phyloP scores from a whole-genome alignment of 2,888 invertebrate species.

The Orthosia cruda region DNA sequence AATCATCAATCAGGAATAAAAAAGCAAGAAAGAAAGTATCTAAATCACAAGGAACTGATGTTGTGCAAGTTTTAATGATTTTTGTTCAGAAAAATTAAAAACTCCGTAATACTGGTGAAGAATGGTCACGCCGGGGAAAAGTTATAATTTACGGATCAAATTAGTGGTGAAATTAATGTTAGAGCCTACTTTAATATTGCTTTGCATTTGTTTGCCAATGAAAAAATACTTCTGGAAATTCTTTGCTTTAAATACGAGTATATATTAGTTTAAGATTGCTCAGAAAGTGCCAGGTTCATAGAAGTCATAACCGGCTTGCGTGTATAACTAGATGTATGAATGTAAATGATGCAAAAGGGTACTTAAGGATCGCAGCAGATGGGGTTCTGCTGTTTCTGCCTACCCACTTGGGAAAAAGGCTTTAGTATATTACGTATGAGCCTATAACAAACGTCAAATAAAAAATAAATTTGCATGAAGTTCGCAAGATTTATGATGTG shows the following conservation, averaged over 20 bases:
- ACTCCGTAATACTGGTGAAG: constrained; percentile 43
- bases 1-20: not conserved
- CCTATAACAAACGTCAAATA: no score
- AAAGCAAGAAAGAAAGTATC: constrained; percentile 19
- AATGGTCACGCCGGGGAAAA: constrained; percentile 48
- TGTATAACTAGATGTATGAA: no score
- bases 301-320: no score
- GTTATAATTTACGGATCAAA: constrained; percentile 56
- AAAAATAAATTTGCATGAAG: no score
- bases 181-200: constrained; percentile 44
- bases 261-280: no score
- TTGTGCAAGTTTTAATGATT: constrained; percentile 64
- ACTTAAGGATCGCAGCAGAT: no score
- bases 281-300: no score
- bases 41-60: constrained; percentile 42
- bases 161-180: constrained; percentile 48
- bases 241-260: not conserved
- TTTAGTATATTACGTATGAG: no score
- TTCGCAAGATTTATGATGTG: no score
- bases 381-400: no score
- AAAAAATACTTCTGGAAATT: constrained; percentile 4
- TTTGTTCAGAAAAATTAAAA: constrained; percentile 59
- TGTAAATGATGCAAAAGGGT: no score
- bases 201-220: constrained; percentile 28
- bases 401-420: no score